Evolutionary conservation across 2,113 vertebrate species (phyloP).

Genomic region (Diphyllodes magnificus): DNA sequence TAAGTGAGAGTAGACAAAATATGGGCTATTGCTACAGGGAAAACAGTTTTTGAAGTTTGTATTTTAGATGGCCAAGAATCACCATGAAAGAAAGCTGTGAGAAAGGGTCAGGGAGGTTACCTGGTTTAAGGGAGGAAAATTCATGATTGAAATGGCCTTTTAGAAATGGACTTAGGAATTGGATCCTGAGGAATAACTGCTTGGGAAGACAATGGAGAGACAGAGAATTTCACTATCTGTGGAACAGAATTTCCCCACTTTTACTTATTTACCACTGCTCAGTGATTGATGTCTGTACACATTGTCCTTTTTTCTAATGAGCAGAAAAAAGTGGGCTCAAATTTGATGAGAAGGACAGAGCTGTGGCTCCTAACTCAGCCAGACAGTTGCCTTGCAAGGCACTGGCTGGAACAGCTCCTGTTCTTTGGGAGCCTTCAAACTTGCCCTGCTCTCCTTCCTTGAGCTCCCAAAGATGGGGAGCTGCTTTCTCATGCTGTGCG

Average conservation of each 20-base stretch:
- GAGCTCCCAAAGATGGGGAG: not conserved
- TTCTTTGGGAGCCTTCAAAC: not conserved
- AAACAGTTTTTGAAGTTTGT: not conserved
- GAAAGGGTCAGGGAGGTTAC: not conserved
- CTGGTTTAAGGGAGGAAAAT: not conserved
- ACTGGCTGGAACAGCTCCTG: not conserved
- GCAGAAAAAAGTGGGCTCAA: not conserved
- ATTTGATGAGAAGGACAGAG: not conserved
- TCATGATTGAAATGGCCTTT: not conserved
- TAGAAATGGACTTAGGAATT: not conserved
- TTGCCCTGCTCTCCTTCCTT: not conserved
- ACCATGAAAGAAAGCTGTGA: not conserved
- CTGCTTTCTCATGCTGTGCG: rapidly evolving
- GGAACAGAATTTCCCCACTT: not conserved
- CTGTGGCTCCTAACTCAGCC: not conserved
- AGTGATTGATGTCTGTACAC: not conserved
- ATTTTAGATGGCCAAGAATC: not conserved
- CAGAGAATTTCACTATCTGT: not conserved
- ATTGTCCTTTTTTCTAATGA: not conserved
- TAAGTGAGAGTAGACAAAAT: not conserved
- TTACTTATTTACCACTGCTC: not conserved
- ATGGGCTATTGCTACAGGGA: not conserved
- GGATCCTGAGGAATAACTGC: not conserved
- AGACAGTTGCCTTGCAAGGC: not conserved
- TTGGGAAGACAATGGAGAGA: not conserved